Evolutionary conservation across 2,113 vertebrate genomes (phyloP).

Genomic region (Centropus bengalensis): DNA sequence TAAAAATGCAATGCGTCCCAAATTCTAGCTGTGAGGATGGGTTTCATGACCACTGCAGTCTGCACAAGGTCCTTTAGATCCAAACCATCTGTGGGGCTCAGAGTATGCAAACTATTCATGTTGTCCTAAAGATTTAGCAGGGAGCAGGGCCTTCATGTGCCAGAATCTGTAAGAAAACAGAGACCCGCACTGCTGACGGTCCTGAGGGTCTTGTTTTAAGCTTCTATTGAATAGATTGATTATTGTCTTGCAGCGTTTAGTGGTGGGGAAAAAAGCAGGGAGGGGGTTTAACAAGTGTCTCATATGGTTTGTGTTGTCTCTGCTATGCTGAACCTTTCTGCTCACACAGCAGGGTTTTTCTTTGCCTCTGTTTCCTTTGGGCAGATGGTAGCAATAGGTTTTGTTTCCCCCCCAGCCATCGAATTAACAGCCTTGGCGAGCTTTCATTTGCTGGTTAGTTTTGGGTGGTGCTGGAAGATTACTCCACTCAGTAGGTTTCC

Average conservation of each 20-base stretch:
- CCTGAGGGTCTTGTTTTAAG: conserved; percentile 44
- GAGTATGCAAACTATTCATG: conserved; percentile 35
- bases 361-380: conserved; percentile 60
- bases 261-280: not conserved
- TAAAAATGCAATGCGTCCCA: conserved; percentile 33
- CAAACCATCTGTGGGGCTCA: conserved; percentile 50
- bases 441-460: conserved; percentile 47
- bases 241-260: conserved; percentile 26
- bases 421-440: conserved; percentile 50
- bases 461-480: conserved; percentile 61
- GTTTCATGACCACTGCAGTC: conserved; percentile 31
- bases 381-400: conserved; percentile 69
- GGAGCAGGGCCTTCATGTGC: not conserved
- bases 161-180: conserved; percentile 22
- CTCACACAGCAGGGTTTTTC: conserved; percentile 52
- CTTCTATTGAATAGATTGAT: conserved; percentile 40
- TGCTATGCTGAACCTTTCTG: conserved; percentile 56
- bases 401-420: conserved; percentile 10
- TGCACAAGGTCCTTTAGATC: conserved; percentile 31
- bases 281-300: conserved; percentile 53
- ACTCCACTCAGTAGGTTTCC: conserved; percentile 60
- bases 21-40: conserved; percentile 17
- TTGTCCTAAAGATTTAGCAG: conserved; percentile 42
- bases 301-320: conserved; percentile 59
- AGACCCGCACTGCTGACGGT: conserved; percentile 23